A percentile compares a stretch with the other conserved stretches of the same genome.
Evolutionary conservation across 2,113 vertebrate species (phyloP).

Genomic region (Pangasianodon gigas): DNA sequence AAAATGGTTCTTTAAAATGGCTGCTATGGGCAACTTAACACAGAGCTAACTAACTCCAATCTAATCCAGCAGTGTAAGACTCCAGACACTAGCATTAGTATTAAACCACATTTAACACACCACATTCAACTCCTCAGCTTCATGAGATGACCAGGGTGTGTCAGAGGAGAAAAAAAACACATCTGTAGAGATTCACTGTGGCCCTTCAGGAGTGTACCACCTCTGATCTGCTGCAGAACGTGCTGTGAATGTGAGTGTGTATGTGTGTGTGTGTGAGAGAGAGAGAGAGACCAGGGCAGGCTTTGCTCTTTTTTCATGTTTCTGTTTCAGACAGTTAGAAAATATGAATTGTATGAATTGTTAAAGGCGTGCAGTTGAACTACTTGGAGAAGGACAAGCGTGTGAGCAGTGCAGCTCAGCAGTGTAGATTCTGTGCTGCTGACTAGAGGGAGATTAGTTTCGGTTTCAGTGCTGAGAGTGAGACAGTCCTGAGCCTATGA

Average conservation of each 20-base stretch:
- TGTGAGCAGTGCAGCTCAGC: background rate
- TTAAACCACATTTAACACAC: background rate
- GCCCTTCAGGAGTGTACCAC: too few species aligned
- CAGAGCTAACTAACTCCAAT: too few species aligned
- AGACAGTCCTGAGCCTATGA: background rate
- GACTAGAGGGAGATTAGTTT: background rate
- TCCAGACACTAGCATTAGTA: background rate
- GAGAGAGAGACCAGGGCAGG: background rate
- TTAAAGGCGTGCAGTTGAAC: background rate
- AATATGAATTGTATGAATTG: too few species aligned
- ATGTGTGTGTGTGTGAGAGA: background rate
- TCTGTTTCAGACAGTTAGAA: too few species aligned
- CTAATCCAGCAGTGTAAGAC: background rate
- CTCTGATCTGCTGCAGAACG: background rate
- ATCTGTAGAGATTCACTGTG: too few species aligned
- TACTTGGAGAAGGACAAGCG: too few species aligned
- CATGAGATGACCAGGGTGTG: background rate
- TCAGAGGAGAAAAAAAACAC: background rate
- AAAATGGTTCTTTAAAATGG: background rate
- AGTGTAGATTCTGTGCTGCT: background rate
- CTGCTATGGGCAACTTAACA: background rate
- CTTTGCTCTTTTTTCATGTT: background rate
- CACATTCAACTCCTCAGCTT: background rate
- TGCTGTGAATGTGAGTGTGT: background rate
- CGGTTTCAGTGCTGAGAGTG: background rate